These are phyloP conservation scores for Pararge aegeria DNA, from an alignment of 1,140 invertebrate species.

Conservation along the genomic window DNA sequence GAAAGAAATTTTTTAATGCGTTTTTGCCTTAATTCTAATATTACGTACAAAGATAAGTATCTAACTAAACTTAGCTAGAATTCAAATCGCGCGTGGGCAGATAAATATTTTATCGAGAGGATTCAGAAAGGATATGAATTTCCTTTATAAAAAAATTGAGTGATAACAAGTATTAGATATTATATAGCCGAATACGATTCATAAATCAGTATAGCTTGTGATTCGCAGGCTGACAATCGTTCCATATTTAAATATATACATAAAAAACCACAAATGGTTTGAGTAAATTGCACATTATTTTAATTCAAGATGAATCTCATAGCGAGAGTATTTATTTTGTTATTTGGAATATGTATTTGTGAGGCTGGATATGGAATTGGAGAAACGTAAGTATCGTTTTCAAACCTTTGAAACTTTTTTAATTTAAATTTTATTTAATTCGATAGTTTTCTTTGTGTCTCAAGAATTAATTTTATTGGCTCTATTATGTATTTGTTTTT, in stretches of 20 bases:
- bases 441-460: no score
- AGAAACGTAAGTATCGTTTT: slow-evolving; percentile 51
- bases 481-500: no score
- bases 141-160: slow-evolving; percentile 48
- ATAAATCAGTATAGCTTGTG: slow-evolving; percentile 56
- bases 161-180: slow-evolving; percentile 30
- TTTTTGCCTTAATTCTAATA: not conserved
- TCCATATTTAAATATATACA: slow-evolving; percentile 11
- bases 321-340: slow-evolving; percentile 43
- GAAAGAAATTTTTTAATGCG: no score
- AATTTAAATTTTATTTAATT: no score
- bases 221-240: slow-evolving; percentile 42
- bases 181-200: slow-evolving; percentile 33
- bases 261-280: slow-evolving; percentile 23
- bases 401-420: no score
- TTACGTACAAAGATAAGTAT: not conserved
- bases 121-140: slow-evolving; percentile 43
- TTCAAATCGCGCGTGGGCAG: slow-evolving; percentile 39
- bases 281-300: slow-evolving; percentile 17
- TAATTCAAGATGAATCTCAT: slow-evolving; percentile 48
- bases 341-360: slow-evolving; percentile 41
- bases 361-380: slow-evolving; percentile 47
- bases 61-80: slow-evolving; percentile 20
- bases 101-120: slow-evolving; percentile 52
- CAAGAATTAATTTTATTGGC: no score